These are phyloP conservation scores for Bufotes viridis DNA, from an alignment of 2,797 vertebrate genomes.

Conservation along the genomic window DNA sequence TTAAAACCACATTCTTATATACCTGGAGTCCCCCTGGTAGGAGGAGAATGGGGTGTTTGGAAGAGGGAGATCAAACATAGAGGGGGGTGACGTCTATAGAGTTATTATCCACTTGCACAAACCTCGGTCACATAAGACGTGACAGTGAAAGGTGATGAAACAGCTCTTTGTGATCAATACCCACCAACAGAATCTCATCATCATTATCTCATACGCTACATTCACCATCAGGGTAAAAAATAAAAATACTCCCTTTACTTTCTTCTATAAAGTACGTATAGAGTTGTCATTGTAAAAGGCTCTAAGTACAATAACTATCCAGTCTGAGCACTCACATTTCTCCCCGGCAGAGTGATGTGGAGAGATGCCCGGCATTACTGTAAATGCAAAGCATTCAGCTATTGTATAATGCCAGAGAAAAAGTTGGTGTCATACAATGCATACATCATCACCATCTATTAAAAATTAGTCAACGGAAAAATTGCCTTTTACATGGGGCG, in stretches of 20 bases:
- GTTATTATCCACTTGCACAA: constrained; percentile 56
- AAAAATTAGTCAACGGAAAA: no score
- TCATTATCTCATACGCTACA: background rate
- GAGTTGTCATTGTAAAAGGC: background rate
- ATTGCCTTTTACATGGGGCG: no score
- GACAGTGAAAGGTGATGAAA: constrained; percentile 20
- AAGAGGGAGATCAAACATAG: background rate
- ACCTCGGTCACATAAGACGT: constrained; percentile 33
- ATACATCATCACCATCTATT: no score
- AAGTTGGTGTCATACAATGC: background rate
- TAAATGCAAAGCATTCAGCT: background rate
- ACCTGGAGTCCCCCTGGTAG: constrained; percentile 63
- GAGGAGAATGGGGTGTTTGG: constrained; percentile 40
- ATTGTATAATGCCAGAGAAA: background rate
- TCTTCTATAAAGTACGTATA: background rate
- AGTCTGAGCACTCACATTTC: background rate
- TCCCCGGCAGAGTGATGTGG: background rate
- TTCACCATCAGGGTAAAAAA: background rate
- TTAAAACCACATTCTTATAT: constrained; percentile 49
- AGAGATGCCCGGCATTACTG: background rate
- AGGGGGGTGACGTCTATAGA: constrained; percentile 50
- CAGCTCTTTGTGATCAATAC: constrained; percentile 21
- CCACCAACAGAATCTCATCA: constrained; percentile 2
- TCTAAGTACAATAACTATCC: background rate
- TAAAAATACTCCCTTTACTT: constrained; percentile 3